phyloP scores from a whole-genome alignment of 2,797 vertebrate genomes.

The Coreius guichenoti region DNA sequence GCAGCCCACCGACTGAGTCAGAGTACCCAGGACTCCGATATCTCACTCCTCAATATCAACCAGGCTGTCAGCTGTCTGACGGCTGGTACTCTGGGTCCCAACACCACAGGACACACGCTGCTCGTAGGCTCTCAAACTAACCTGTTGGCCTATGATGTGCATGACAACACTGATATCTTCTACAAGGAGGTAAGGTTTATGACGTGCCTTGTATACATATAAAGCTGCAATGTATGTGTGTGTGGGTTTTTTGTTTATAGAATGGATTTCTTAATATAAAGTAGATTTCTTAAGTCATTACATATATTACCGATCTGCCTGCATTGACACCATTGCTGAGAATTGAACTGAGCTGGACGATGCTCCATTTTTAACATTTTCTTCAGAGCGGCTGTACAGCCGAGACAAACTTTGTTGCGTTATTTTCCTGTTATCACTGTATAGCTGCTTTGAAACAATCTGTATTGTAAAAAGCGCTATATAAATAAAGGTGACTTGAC shows the following conservation, averaged over 20 bases:
- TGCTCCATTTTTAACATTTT: too few relatives aligned
- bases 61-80: constrained; percentile 92
- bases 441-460: too few relatives aligned
- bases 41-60: constrained; percentile 96
- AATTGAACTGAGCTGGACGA: too few relatives aligned
- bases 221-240: neutral
- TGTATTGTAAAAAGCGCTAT: too few relatives aligned
- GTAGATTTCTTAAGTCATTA: neutral
- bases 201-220: neutral
- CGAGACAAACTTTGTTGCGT: too few relatives aligned
- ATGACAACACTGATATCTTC: constrained; percentile 95
- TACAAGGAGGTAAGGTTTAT: constrained; percentile 87
- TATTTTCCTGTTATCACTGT: too few relatives aligned
- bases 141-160: constrained; percentile 94
- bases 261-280: neutral
- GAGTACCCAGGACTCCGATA: constrained; percentile 88
- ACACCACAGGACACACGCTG: constrained; percentile 84
- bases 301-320: too few relatives aligned
- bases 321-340: too few relatives aligned
- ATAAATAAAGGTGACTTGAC: too few relatives aligned
- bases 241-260: neutral
- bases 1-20: constrained; percentile 82
- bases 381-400: too few relatives aligned
- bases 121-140: constrained; percentile 94
- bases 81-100: constrained; percentile 84